Percentiles rank a stretch among this genome's conserved stretches.
Conservation (phyloP, 2,888 invertebrate genomes). For the Pelosia muscerda region DNA sequence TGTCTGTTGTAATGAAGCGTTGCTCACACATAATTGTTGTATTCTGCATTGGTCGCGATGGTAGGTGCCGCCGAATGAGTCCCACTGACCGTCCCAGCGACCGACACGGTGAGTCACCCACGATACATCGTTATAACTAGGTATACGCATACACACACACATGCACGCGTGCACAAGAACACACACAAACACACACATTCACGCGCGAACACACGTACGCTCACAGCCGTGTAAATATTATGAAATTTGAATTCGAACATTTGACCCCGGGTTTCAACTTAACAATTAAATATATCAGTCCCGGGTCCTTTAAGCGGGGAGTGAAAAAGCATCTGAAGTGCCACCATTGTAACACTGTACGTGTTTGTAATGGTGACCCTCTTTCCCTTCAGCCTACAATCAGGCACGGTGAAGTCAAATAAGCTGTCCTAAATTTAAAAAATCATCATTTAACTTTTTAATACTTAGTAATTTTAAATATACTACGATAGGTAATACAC, state of each 20-base stretch:
- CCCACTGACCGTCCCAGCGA: constrained; percentile 27
- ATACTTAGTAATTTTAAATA: no score
- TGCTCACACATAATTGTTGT: constrained; percentile 34
- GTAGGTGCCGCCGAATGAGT: constrained; percentile 36
- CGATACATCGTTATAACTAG: constrained; percentile 14
- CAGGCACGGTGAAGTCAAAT: no score
- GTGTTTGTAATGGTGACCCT: no score
- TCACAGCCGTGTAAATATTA: neutral
- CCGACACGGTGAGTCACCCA: constrained; percentile 38
- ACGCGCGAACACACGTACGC: neutral
- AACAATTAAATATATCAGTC: no score
- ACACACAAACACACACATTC: neutral
- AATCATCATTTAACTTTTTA: no score
- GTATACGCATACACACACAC: constrained; percentile 7
- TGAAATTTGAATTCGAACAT: neutral
- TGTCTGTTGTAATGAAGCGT: constrained; percentile 40
- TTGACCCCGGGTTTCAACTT: no score
- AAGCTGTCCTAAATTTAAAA: no score
- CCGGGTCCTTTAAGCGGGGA: no score
- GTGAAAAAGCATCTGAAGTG: no score
- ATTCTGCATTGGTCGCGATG: constrained; percentile 34
- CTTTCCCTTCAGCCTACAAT: no score
- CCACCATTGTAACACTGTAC: no score
- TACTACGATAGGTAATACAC: neutral
- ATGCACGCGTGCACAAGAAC: neutral